Conservation (phyloP, 1,140 invertebrate species). For the Leguminivora glycinivorella region DNA sequence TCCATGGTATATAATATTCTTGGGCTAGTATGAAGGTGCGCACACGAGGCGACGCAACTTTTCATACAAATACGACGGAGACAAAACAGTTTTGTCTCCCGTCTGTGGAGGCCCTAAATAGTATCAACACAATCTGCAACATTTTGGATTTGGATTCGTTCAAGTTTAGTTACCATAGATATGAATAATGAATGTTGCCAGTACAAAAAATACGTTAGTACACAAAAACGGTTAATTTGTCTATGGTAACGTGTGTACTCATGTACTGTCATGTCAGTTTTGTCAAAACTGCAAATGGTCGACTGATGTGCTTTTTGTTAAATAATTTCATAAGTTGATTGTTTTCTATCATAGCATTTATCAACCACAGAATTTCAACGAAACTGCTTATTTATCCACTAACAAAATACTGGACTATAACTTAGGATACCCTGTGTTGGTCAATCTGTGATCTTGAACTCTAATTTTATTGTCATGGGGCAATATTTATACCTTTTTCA, state of each 20-base stretch:
- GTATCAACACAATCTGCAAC: too few relatives aligned
- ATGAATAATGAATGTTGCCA: conserved; percentile 17
- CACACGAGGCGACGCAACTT: too few relatives aligned
- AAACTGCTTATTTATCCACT: not conserved
- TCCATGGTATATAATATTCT: too few relatives aligned
- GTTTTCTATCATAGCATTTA: conserved; percentile 23
- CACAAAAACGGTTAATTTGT: conserved; percentile 17
- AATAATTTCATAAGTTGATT: conserved; percentile 47
- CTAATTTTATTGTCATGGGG: conserved; percentile 26
- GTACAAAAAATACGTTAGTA: not conserved
- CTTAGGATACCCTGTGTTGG: not conserved
- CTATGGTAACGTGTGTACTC: not conserved
- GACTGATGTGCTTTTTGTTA: conserved; percentile 61
- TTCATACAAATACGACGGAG: too few relatives aligned
- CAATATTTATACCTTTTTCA: conserved; percentile 16
- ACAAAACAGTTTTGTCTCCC: too few relatives aligned
- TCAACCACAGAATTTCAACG: not conserved
- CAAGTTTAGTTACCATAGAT: not conserved
- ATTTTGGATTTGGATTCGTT: conserved; percentile 24
- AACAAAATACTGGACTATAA: not conserved
- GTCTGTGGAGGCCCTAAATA: too few relatives aligned
- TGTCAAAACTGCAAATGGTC: conserved; percentile 67
- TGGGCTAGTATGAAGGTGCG: too few relatives aligned
- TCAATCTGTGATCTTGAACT: conserved; percentile 16
- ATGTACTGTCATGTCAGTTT: conserved; percentile 41